Conservation (phyloP, 2,113 vertebrate species). For the Scartelaos histophorus region DNA sequence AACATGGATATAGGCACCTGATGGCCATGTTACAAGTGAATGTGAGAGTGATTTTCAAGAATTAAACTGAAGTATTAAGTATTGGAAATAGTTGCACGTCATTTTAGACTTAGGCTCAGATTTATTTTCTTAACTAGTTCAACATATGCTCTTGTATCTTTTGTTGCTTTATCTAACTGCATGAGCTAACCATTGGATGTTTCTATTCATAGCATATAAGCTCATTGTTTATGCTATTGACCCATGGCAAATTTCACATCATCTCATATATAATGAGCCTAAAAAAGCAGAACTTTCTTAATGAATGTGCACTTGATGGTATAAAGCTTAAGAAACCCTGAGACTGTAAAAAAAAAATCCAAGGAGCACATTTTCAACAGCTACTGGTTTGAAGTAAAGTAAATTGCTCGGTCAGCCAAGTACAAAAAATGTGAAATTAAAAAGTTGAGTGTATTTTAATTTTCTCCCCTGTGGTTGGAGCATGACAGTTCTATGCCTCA, state of each 20-base stretch:
- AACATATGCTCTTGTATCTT: neutral
- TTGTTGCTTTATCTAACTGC: too few species aligned
- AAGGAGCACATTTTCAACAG: neutral
- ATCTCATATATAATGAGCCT: constrained; percentile 34
- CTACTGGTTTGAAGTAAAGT: too few species aligned
- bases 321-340: constrained; percentile 12
- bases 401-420: too few species aligned
- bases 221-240: constrained; percentile 34
- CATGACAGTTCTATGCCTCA: constrained; percentile 4
- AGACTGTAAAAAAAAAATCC: neutral
- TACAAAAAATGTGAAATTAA: too few species aligned
- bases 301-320: constrained; percentile 44
- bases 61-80: neutral
- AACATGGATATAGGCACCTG: neutral
- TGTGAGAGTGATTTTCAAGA: too few species aligned
- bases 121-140: neutral
- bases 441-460: too few species aligned
- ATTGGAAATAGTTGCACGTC: neutral
- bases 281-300: constrained; percentile 34
- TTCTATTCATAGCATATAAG: neutral
- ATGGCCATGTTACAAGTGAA: too few species aligned
- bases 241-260: constrained; percentile 17
- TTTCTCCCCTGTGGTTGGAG: too few species aligned
- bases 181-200: neutral
- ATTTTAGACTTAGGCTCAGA: neutral